Percentiles rank a stretch among this genome's conserved stretches.
phyloP scores from a whole-genome alignment of 2,113 vertebrate genomes.

The Megaceryle maxima region DNA sequence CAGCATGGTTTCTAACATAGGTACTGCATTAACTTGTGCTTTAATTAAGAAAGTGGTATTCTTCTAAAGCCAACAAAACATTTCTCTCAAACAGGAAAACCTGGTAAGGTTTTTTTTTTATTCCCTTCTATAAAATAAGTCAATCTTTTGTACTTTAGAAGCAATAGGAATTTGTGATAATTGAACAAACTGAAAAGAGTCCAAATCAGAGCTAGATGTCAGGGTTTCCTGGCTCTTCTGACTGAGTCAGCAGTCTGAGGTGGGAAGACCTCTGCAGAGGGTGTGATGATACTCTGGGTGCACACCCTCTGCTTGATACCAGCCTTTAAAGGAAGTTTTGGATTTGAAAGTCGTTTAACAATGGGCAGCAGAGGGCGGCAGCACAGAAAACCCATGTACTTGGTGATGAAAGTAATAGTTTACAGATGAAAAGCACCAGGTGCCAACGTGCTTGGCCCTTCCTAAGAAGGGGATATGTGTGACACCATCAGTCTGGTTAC shows the following conservation, averaged over 20 bases:
- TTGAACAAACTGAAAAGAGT: background rate
- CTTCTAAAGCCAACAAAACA: background rate
- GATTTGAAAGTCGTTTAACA: background rate
- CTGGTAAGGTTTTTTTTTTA: background rate
- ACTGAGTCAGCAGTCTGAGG: background rate
- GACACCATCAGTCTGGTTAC: background rate
- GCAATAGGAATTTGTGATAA: background rate
- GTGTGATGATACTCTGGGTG: background rate
- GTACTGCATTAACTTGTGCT: background rate
- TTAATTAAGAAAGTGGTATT: background rate
- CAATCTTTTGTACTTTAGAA: background rate
- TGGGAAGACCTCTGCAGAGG: background rate
- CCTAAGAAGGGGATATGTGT: accelerated
- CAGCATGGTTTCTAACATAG: background rate
- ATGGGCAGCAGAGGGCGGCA: conserved; percentile 19
- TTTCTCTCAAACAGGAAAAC: background rate
- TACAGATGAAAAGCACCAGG: background rate
- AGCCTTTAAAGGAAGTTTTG: background rate
- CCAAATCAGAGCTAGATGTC: background rate
- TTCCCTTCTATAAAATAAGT: background rate
- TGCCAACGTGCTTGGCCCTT: accelerated
- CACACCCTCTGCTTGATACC: background rate
- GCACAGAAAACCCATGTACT: background rate
- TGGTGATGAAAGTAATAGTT: background rate
- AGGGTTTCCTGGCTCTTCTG: background rate